A percentile compares a stretch with the other conserved stretches of the same genome.
These are phyloP conservation scores for Chiloscyllium punctatum DNA, from an alignment of 2,797 vertebrate species.

Conservation along the genomic window DNA sequence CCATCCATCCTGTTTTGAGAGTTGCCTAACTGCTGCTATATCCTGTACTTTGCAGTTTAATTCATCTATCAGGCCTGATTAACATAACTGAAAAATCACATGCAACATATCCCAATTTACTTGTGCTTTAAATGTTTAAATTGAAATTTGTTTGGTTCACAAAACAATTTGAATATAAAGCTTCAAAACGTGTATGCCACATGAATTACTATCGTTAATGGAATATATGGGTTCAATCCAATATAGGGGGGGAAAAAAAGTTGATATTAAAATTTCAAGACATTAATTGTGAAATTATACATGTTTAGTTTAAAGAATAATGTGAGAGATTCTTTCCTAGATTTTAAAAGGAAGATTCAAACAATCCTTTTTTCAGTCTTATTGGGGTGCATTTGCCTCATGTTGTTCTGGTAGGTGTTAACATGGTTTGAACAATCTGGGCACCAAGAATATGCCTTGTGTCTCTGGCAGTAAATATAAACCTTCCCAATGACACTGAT, in stretches of 20 bases:
- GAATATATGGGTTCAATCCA: background rate
- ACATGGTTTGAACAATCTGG: background rate
- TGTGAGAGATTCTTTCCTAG: background rate
- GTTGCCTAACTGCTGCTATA: background rate
- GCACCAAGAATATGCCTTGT: background rate
- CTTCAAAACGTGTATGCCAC: background rate
- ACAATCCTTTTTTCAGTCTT: background rate
- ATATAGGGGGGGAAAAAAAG: background rate
- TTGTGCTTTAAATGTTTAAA: background rate
- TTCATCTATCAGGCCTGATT: background rate
- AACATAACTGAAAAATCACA: background rate
- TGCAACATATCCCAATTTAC: background rate
- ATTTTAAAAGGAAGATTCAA: background rate
- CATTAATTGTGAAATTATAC: background rate
- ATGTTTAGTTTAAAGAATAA: background rate
- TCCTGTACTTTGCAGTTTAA: background rate
- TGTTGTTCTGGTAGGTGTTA: background rate
- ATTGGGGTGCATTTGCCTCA: background rate
- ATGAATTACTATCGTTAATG: background rate
- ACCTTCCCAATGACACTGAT: background rate
- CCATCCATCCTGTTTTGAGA: slow-evolving; percentile 8
- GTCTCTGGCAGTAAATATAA: background rate
- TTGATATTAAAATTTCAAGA: background rate
- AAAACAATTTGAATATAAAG: background rate
- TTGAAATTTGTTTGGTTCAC: background rate